Evolutionary conservation across 1,140 invertebrate genomes (phyloP), one percentile per base, ranked within the genome.

Genomic region (Popillia japonica): DNA sequence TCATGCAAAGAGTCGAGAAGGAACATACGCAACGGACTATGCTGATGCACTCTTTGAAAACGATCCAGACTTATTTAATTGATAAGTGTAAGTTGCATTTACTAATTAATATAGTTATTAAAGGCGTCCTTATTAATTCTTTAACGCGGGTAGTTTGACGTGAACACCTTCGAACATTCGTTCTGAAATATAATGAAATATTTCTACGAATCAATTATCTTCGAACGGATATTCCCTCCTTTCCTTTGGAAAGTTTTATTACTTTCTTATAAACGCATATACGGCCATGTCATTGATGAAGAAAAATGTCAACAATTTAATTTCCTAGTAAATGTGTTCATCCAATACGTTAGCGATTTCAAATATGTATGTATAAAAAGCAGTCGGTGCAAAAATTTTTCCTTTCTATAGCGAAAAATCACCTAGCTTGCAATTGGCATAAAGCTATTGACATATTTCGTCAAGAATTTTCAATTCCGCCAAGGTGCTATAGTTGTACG

Each of bases 401-500:
- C 48, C 17, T 55, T 68, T 68, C 61, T 68, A 68, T 68, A 68
- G 61, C 61, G 61, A 23, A 17, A 68, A 68, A 68, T 68, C 61
- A 68, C 22, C 61, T 27, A 34, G 17, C 61, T 68, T 68, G 61
- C 61, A 68, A 68, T 68, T 68, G 61, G 61, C 61, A 68, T 68
- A 68, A 68, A 68, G 61, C 61, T 68, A 68, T 68, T 27, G 61
- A 27, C 61, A 68, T 68, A 68, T 68, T 68, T 68, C 61, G 61
- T 68, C 61, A 68, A 68, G 61, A 68, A 68, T 68, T 68, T 61
- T 34, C 61, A 68, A 68, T 68, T 68, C 61, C 61, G 61, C 61
- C 61, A 27, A 68, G 61, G 61, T 68, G 27, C 17, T 68, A 8
- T 68, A 68, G 20, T 10, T 10, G 61, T 34, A 14, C 61, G 27